Conservation (phyloP, 2,113 vertebrate species). For the Castor canadensis region DNA sequence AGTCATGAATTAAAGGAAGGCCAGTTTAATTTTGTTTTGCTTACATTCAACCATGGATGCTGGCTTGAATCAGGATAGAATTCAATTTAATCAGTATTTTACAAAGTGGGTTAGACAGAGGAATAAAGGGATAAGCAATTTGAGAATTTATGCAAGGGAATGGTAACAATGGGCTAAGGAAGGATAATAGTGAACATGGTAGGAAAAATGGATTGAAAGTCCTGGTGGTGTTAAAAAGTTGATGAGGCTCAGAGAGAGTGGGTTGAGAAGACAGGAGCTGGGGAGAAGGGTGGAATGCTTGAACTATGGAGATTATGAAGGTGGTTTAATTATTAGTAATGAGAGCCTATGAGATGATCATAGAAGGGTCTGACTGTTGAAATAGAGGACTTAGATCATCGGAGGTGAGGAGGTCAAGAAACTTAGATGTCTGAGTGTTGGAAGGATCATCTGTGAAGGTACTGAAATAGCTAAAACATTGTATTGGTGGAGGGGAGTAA, state of each 20-base stretch:
- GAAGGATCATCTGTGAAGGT: background rate
- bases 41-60: background rate
- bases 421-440: background rate
- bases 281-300: background rate
- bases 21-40: background rate
- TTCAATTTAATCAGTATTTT: background rate
- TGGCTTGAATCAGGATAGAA: background rate
- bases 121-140: background rate
- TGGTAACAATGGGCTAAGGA: background rate
- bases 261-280: background rate
- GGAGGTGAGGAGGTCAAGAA: background rate
- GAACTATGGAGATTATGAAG: background rate
- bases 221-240: background rate
- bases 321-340: background rate
- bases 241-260: background rate
- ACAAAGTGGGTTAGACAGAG: background rate
- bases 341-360: background rate
- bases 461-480: background rate
- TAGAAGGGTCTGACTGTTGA: background rate
- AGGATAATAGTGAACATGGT: background rate
- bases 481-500: background rate
- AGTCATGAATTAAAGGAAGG: conserved; percentile 14
- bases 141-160: background rate
- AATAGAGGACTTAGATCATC: background rate
- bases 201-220: background rate